Percentiles rank a stretch among this genome's conserved stretches.
Evolutionary conservation across 2,888 invertebrate genomes (phyloP).

Genomic region (Ellobium chinense): DNA sequence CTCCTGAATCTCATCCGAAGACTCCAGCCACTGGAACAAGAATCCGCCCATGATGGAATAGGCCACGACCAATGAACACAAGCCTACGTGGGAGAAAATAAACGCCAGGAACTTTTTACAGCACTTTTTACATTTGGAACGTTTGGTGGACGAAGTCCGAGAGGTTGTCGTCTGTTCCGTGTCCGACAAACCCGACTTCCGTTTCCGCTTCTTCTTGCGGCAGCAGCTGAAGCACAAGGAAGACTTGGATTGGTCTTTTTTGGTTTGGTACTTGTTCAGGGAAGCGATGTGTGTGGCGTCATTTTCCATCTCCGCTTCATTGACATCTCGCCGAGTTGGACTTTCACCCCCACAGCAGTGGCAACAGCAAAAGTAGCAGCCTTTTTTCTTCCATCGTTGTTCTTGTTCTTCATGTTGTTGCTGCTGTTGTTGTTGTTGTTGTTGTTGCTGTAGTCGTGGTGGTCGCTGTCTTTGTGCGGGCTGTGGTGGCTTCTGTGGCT

Average conservation of each 20-base stretch:
- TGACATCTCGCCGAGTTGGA: background rate
- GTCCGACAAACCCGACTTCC: background rate
- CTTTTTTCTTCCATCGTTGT: background rate
- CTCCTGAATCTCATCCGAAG: slow-evolving; percentile 56
- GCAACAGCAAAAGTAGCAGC: background rate
- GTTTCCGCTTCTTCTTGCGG: background rate
- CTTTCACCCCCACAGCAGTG: background rate
- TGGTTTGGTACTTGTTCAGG: background rate
- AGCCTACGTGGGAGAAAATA: slow-evolving; percentile 97
- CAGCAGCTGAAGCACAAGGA: slow-evolving; percentile 25
- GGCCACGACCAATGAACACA: slow-evolving; percentile 93
- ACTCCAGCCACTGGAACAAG: slow-evolving; percentile 90
- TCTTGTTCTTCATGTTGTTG: background rate
- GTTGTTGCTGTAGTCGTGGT: background rate
- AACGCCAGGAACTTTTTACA: slow-evolving; percentile 89
- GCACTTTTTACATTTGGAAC: slow-evolving; percentile 71
- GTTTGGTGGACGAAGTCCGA: slow-evolving; percentile 54
- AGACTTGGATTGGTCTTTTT: background rate
- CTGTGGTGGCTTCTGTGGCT: background rate
- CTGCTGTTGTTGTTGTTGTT: background rate
- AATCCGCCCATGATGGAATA: slow-evolving; percentile 95
- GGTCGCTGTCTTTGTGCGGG: background rate
- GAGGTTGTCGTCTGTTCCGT: slow-evolving; percentile 38
- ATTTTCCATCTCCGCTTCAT: background rate
- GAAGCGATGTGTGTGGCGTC: slow-evolving; percentile 43